Evolutionary conservation across 2,113 vertebrate genomes (phyloP).

Genomic region (Balaenoptera acutorostrata): DNA sequence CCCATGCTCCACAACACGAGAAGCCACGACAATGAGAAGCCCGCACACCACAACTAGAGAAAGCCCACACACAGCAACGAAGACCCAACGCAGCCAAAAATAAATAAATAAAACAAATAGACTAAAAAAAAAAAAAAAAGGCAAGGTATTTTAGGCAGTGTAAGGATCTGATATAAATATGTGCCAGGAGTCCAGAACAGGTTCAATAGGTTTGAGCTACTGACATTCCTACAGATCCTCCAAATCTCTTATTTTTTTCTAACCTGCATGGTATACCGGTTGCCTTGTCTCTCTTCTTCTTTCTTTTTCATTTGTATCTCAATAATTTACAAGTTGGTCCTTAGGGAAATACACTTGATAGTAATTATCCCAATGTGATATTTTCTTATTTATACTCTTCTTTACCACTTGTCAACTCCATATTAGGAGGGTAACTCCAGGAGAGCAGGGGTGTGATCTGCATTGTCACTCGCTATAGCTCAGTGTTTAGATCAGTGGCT

Average conservation of each 20-base stretch:
- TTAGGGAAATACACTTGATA: not conserved
- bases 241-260: not conserved
- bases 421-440: not conserved
- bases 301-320: not conserved
- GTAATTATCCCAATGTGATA: not conserved
- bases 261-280: not conserved
- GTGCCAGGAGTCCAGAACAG: not conserved
- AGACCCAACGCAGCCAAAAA: too few species aligned
- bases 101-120: too few species aligned
- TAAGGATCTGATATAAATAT: not conserved
- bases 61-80: too few species aligned
- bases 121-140: too few species aligned
- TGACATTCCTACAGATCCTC: not conserved
- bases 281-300: not conserved
- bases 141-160: not conserved
- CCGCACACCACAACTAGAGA: too few species aligned
- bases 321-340: not conserved
- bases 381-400: not conserved
- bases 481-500: not conserved
- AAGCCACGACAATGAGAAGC: too few species aligned
- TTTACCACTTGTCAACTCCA: not conserved
- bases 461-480: not conserved
- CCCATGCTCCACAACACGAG: too few species aligned
- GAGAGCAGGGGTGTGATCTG: not conserved
- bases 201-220: not conserved